phyloP scores from a whole-genome alignment of 1,140 invertebrate species.

The Eueides isabella region DNA sequence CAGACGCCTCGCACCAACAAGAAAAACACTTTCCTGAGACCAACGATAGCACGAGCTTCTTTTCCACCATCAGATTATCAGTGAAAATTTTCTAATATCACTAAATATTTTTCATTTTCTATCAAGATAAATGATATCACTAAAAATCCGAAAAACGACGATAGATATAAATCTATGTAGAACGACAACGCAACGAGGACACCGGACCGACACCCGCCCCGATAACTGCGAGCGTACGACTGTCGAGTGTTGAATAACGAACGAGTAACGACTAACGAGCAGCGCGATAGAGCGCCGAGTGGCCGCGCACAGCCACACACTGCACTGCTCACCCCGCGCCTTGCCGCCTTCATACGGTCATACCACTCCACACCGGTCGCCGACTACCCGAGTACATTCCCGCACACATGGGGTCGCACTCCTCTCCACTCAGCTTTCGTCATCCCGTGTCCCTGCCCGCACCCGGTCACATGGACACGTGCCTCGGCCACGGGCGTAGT shows the following conservation, averaged over 20 bases:
- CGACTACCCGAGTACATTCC: too few relatives aligned
- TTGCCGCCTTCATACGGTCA: too few relatives aligned
- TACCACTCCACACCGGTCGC: constrained; percentile 42
- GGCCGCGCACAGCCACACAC: constrained; percentile 22
- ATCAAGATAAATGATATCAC: constrained; percentile 45
- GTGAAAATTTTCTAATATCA: constrained; percentile 4
- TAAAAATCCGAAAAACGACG: constrained; percentile 39
- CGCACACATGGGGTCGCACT: constrained; percentile 47
- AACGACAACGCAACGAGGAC: constrained; percentile 47
- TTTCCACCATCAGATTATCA: constrained; percentile 48
- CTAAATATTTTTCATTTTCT: not conserved
- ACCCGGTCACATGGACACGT: constrained; percentile 66
- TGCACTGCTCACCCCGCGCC: constrained; percentile 48
- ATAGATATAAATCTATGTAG: constrained; percentile 36
- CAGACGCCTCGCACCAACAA: constrained; percentile 53
- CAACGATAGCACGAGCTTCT: constrained; percentile 46
- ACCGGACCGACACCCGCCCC: constrained; percentile 53
- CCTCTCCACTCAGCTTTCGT: constrained; percentile 66
- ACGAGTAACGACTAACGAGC: constrained; percentile 21
- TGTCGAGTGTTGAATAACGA: constrained; percentile 48
- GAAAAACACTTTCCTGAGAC: constrained; percentile 70
- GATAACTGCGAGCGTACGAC: constrained; percentile 67
- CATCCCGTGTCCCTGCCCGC: constrained; percentile 53
- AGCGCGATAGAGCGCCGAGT: constrained; percentile 31
- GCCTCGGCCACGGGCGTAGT: constrained; percentile 65